These are phyloP conservation scores for Okapia johnstoni DNA, from an alignment of 2,113 vertebrate species.

Conservation along the genomic window DNA sequence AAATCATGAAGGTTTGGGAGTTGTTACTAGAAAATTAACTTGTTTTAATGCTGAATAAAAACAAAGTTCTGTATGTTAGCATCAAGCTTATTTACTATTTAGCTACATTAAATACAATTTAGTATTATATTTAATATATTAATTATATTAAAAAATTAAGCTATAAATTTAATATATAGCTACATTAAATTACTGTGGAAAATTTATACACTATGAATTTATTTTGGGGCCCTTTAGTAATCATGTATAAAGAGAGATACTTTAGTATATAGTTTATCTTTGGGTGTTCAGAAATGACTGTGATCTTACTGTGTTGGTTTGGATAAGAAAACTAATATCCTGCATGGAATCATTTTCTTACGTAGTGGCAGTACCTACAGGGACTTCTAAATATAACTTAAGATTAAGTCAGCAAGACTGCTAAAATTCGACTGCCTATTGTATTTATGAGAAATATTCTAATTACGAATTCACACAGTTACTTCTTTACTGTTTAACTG, in stretches of 20 bases:
- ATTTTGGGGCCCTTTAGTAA: neutral
- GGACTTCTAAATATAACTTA: neutral
- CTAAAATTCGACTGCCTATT: neutral
- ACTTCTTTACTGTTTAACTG: neutral
- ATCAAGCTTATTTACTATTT: neutral
- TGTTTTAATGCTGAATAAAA: slow-evolving; percentile 31
- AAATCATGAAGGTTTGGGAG: slow-evolving; percentile 14
- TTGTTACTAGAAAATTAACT: slow-evolving; percentile 40
- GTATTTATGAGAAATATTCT: neutral
- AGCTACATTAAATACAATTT: neutral
- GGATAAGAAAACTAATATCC: neutral
- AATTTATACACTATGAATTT: neutral
- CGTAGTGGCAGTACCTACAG: neutral
- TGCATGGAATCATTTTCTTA: slow-evolving; percentile 2
- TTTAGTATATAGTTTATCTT: neutral
- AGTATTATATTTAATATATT: neutral
- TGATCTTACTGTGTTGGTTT: neutral
- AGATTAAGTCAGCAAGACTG: neutral
- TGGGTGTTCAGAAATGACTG: neutral
- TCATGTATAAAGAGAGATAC: neutral
- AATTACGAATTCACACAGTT: neutral
- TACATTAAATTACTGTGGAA: neutral
- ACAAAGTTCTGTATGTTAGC: neutral
- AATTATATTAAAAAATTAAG: neutral
- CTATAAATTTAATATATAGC: neutral